Evolutionary conservation across 2,797 vertebrate species (phyloP).

Genomic region (Austrolebias charrua): DNA sequence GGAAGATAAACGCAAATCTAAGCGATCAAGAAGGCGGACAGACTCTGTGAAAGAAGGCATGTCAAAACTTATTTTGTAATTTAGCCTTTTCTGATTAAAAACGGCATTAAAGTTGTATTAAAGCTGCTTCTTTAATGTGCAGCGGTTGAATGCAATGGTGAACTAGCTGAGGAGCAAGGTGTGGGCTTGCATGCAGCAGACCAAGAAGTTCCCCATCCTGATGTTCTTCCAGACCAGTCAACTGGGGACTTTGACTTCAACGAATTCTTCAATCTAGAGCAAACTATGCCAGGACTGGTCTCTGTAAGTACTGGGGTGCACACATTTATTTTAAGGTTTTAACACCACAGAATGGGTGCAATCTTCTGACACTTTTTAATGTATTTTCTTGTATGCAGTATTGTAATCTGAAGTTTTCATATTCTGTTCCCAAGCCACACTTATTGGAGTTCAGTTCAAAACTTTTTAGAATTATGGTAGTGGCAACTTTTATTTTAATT

Average conservation of each 20-base stretch:
- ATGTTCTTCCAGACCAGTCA: constrained; percentile 86
- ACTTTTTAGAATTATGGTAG: neutral
- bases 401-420: constrained; percentile 38
- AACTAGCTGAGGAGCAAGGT: constrained; percentile 84
- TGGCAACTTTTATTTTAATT: neutral
- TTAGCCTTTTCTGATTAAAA: neutral
- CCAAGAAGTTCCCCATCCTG: constrained; percentile 91
- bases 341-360: constrained; percentile 22
- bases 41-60: constrained; percentile 90
- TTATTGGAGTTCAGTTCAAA: neutral
- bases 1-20: constrained; percentile 90
- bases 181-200: constrained; percentile 80
- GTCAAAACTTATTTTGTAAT: constrained; percentile 15
- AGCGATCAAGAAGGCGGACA: constrained; percentile 85
- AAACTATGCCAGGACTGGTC: constrained; percentile 94
- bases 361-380: neutral
- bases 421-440: neutral
- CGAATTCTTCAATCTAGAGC: constrained; percentile 98
- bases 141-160: constrained; percentile 90
- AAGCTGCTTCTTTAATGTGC: constrained; percentile 2
- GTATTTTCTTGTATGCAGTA: neutral
- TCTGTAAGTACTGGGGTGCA: constrained; percentile 86
- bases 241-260: constrained; percentile 97
- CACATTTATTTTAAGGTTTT: constrained; percentile 17
- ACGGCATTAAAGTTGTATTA: neutral